A percentile compares a stretch with the other conserved stretches of the same genome.
These are phyloP conservation scores for Athalia rosae DNA, from an alignment of 2,888 invertebrate genomes.

Conservation along the genomic window DNA sequence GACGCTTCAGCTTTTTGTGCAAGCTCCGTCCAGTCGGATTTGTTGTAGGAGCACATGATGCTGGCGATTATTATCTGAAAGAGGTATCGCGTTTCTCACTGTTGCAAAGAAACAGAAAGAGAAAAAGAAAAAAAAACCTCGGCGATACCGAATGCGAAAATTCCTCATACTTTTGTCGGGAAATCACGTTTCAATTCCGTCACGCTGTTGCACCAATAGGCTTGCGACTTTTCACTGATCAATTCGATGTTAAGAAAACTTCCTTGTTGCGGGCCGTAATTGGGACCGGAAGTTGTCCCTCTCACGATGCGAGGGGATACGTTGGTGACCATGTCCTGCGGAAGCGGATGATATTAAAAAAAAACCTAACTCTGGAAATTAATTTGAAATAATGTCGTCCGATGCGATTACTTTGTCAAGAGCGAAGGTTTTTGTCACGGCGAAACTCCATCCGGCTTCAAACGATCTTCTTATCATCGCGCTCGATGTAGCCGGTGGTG, in stretches of 20 bases:
- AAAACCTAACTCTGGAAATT: slow-evolving; percentile 4
- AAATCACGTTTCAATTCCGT: slow-evolving; percentile 93
- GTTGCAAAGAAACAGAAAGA: no score
- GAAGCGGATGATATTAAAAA: slow-evolving; percentile 45
- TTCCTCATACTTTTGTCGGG: slow-evolving; percentile 83
- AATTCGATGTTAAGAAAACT: slow-evolving; percentile 98
- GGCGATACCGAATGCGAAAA: no score
- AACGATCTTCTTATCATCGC: slow-evolving; percentile 97
- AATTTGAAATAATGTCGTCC: slow-evolving; percentile 7
- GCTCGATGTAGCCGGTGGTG: slow-evolving; percentile 95
- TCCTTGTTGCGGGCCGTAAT: slow-evolving; percentile 96
- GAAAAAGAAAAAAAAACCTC: slow-evolving; percentile 6
- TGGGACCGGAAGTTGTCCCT: slow-evolving; percentile 93
- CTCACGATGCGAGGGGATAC: slow-evolving; percentile 97
- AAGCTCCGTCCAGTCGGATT: slow-evolving; percentile 91
- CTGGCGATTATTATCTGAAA: slow-evolving; percentile 91
- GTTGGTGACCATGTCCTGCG: slow-evolving; percentile 95
- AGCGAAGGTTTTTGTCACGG: slow-evolving; percentile 97
- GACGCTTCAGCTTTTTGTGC: slow-evolving; percentile 85
- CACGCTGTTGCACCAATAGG: slow-evolving; percentile 94
- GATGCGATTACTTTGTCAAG: slow-evolving; percentile 86
- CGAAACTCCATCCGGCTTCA: slow-evolving; percentile 97
- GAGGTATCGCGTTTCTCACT: slow-evolving; percentile 43
- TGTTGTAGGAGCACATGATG: slow-evolving; percentile 93
- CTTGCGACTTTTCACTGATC: slow-evolving; percentile 96